phyloP scores from a whole-genome alignment of 2,797 vertebrate genomes.

The Coracias cyanogaster region DNA sequence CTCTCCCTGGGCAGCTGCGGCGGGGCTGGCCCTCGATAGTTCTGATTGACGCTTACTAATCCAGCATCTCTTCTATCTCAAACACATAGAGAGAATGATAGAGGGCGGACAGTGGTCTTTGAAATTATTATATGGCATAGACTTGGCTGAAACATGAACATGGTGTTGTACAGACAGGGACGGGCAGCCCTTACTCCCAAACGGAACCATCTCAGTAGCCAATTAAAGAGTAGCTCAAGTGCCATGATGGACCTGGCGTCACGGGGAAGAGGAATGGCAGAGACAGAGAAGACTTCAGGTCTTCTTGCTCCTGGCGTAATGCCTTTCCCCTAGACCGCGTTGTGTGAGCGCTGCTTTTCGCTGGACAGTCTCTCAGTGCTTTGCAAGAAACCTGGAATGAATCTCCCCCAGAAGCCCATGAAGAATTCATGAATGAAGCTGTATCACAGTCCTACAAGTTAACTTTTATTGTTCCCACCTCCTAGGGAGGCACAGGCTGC shows the following conservation, averaged over 20 bases:
- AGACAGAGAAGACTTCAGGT: neutral
- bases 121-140: neutral
- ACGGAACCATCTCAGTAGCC: neutral
- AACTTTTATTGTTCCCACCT: neutral
- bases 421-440: neutral
- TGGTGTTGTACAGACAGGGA: neutral
- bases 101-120: neutral
- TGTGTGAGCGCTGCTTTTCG: neutral
- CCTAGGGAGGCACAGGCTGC: neutral
- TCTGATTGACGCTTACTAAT: neutral
- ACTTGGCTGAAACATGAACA: neutral
- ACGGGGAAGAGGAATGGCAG: neutral
- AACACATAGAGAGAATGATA: neutral
- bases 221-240: neutral
- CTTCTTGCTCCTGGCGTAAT: neutral
- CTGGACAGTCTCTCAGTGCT: neutral
- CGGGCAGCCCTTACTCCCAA: neutral
- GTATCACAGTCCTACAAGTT: neutral
- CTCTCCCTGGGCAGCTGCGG: constrained; percentile 15
- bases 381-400: neutral
- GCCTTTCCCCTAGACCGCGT: neutral
- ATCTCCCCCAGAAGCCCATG: neutral
- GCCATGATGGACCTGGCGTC: neutral
- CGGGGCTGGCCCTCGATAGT: neutral
- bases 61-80: neutral